phyloP scores from a whole-genome alignment of 2,888 invertebrate species.

The Gari tellinella region DNA sequence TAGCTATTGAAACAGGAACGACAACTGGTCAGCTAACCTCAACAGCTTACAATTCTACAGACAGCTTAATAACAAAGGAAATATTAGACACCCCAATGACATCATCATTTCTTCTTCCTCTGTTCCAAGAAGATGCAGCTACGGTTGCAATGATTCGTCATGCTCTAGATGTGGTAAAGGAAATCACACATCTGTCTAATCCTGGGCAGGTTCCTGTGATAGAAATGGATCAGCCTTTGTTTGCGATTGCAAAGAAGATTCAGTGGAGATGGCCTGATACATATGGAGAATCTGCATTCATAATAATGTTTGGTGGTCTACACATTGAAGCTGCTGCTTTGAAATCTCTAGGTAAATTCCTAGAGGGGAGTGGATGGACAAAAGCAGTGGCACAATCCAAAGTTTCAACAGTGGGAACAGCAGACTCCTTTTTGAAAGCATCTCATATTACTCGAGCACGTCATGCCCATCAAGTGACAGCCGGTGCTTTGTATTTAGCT shows the following conservation, averaged over 20 bases:
- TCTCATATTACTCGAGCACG: constrained; percentile 21
- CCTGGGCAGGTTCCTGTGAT: constrained; percentile 64
- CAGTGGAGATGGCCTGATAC: constrained; percentile 55
- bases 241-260: constrained; percentile 67
- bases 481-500: constrained; percentile 15
- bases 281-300: constrained; percentile 67
- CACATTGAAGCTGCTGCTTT: constrained; percentile 75
- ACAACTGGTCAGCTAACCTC: constrained; percentile 19
- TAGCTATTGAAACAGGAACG: neutral
- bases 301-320: constrained; percentile 75
- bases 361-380: constrained; percentile 73
- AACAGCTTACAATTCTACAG: constrained; percentile 43
- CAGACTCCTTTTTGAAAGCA: constrained; percentile 38
- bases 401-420: constrained; percentile 31
- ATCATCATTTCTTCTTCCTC: constrained; percentile 32
- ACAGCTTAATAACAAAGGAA: too few species aligned
- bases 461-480: constrained; percentile 31
- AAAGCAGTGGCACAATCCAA: constrained; percentile 35
- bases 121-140: constrained; percentile 16
- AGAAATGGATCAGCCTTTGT: constrained; percentile 64
- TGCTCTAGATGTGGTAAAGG: constrained; percentile 14
- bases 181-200: constrained; percentile 34
- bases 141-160: constrained; percentile 19
- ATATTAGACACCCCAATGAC: too few species aligned
- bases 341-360: constrained; percentile 61